A percentile compares a stretch with the other conserved stretches of the same genome.
These are phyloP conservation scores for Diadophis punctatus DNA, from an alignment of 2,113 vertebrate species.

Conservation along the genomic window DNA sequence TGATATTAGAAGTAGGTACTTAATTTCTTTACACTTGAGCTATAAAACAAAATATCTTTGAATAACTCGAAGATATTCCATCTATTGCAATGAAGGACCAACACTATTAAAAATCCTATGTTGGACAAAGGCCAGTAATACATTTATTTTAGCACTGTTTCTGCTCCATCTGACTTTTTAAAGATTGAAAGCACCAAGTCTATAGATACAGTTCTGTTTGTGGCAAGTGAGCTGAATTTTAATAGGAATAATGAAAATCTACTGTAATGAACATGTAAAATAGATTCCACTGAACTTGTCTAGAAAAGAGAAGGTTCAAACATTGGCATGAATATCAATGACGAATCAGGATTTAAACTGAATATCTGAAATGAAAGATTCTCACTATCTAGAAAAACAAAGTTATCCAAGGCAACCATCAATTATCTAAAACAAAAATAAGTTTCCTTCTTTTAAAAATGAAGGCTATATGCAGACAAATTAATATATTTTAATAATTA, in stretches of 20 bases:
- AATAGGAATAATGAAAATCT: background rate
- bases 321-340: background rate
- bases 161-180: background rate
- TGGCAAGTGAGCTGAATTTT: background rate
- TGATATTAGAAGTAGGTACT: background rate
- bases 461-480: background rate
- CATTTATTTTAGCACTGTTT: background rate
- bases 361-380: background rate
- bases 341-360: fast-evolving
- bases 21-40: background rate
- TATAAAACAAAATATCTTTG: background rate
- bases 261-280: background rate
- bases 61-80: background rate
- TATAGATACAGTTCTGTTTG: background rate
- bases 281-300: background rate
- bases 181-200: background rate
- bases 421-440: background rate
- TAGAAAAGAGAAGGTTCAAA: background rate
- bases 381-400: background rate
- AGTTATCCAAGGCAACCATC: background rate
- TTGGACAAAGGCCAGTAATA: background rate
- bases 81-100: background rate
- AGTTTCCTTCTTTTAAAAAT: background rate
- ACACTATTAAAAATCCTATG: background rate
- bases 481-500: background rate